phyloP scores from a whole-genome alignment of 2,113 vertebrate species.

The Triplophysa rosa region DNA sequence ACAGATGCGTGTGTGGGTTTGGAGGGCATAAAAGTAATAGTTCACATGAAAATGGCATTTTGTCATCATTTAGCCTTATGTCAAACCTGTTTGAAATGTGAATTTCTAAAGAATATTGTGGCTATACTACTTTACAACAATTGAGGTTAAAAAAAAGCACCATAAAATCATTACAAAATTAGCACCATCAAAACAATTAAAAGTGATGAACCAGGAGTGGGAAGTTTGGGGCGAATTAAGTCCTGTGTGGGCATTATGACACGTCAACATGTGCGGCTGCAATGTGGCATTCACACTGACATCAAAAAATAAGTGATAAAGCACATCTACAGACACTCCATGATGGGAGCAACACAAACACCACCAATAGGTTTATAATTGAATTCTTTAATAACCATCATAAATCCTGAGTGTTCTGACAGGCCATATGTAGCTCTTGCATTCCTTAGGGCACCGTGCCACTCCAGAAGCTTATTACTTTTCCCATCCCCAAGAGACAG shows the following conservation, averaged over 20 bases:
- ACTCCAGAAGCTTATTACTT: conserved; percentile 47
- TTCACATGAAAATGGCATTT: no score
- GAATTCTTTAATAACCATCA: conserved; percentile 64
- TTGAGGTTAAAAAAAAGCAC: no score
- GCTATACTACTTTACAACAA: no score
- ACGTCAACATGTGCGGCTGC: not conserved
- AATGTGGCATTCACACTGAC: conserved; percentile 16
- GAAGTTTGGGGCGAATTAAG: not conserved
- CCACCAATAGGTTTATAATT: conserved; percentile 53
- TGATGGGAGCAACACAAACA: conserved; percentile 5
- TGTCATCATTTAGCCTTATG: no score
- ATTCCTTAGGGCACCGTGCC: conserved; percentile 42
- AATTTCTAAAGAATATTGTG: no score
- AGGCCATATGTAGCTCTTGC: conserved; percentile 35
- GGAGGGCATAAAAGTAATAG: not conserved
- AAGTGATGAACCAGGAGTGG: no score
- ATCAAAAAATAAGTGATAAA: conserved; percentile 19
- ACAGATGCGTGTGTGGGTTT: conserved; percentile 15
- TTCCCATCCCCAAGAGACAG: not conserved
- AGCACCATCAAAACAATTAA: not conserved
- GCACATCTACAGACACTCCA: conserved; percentile 18
- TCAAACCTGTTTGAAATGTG: no score
- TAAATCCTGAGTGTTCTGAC: conserved; percentile 47
- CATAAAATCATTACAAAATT: no score
- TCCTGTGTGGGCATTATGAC: not conserved